These are phyloP conservation scores for Metaphire vulgaris DNA, from an alignment of 1,140 invertebrate species.

Conservation along the genomic window DNA sequence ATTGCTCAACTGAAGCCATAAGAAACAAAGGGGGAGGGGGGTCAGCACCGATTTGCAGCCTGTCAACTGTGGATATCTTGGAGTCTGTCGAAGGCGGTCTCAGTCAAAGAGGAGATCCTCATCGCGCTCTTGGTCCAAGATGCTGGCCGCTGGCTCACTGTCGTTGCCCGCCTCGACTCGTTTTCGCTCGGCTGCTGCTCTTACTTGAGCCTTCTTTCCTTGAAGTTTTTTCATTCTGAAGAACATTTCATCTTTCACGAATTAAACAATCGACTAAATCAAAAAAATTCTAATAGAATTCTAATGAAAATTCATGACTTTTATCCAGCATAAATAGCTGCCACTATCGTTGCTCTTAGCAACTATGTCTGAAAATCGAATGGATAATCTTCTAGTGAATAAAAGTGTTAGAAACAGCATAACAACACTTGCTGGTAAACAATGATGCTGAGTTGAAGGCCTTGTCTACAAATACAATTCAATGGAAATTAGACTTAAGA, in stretches of 20 bases:
- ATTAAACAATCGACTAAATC: background rate
- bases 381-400: background rate
- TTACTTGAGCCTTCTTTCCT: slow-evolving; percentile 60
- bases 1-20: no score
- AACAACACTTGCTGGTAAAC: background rate
- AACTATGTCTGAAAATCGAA: background rate
- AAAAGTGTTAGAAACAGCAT: background rate
- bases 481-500: no score
- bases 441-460: no score
- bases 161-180: slow-evolving; percentile 56
- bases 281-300: no score
- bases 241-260: slow-evolving; percentile 16
- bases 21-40: no score
- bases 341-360: background rate
- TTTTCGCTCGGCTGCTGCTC: slow-evolving; percentile 35
- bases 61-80: no score
- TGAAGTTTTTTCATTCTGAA: slow-evolving; percentile 81
- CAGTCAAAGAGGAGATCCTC: slow-evolving; percentile 79
- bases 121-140: slow-evolving; percentile 78
- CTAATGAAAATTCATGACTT: no score
- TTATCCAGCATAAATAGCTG: no score
- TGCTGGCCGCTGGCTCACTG: slow-evolving; percentile 56
- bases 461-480: background rate
- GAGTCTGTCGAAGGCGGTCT: no score
- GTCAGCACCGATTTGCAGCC: no score